These are phyloP conservation scores for Melanotaenia pygmaea DNA, from an alignment of 2,797 vertebrate genomes.

Conservation along the genomic window DNA sequence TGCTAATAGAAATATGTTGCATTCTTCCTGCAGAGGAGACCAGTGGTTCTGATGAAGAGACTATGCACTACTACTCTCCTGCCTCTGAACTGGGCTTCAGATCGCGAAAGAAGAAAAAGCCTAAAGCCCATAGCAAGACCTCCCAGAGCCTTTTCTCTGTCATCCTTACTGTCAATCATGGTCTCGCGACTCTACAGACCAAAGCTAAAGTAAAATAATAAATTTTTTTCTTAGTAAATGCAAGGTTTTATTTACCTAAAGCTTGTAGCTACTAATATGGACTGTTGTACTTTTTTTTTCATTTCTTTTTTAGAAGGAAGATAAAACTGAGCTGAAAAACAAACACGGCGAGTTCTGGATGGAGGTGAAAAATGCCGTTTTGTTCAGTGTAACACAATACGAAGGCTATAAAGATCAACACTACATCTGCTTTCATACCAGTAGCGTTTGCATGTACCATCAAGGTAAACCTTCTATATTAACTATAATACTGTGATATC, in stretches of 20 bases:
- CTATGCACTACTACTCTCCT: slow-evolving; percentile 88
- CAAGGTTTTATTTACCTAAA: background rate
- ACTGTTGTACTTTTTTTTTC: background rate
- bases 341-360: slow-evolving; percentile 97
- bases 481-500: background rate
- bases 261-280: background rate
- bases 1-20: background rate
- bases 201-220: slow-evolving; percentile 86
- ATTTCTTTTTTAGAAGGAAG: slow-evolving; percentile 81
- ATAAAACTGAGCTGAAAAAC: slow-evolving; percentile 85
- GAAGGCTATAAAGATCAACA: slow-evolving; percentile 96
- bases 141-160: slow-evolving; percentile 94
- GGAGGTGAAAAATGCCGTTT: slow-evolving; percentile 88
- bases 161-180: slow-evolving; percentile 90
- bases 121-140: slow-evolving; percentile 89
- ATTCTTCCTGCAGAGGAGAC: slow-evolving; percentile 87
- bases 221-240: background rate
- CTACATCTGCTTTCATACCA: slow-evolving; percentile 94
- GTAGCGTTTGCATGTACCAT: slow-evolving; percentile 91
- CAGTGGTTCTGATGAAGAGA: slow-evolving; percentile 97
- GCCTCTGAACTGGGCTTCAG: slow-evolving; percentile 87
- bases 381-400: slow-evolving; percentile 94
- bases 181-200: slow-evolving; percentile 89
- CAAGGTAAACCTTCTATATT: slow-evolving; percentile 84
- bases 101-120: slow-evolving; percentile 91